phyloP scores from a whole-genome alignment of 2,888 invertebrate species.

The Sipunculus nudus region DNA sequence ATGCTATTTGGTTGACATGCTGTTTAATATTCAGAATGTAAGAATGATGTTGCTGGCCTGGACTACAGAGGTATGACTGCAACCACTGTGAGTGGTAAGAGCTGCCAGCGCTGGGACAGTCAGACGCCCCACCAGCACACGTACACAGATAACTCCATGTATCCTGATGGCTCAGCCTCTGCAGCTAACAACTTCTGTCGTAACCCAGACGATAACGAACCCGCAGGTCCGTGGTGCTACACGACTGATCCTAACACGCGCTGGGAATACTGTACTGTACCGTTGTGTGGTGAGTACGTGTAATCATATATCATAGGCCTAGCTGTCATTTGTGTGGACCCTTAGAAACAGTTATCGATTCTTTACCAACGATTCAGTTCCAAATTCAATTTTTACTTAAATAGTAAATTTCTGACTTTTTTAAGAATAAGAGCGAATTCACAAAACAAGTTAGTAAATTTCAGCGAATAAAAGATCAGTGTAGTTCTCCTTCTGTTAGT shows the following conservation, averaged over 20 bases:
- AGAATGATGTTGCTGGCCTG: not conserved
- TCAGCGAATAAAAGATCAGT: too few species aligned
- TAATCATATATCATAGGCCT: not conserved
- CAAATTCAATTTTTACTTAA: too few species aligned
- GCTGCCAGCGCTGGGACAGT: constrained; percentile 13
- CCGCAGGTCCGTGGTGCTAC: constrained; percentile 14
- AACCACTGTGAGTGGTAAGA: constrained; percentile 3
- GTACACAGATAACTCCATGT: not conserved
- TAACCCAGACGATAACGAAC: constrained; percentile 4
- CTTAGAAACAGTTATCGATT: too few species aligned
- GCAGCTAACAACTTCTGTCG: constrained; percentile 8
- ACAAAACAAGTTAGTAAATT: too few species aligned
- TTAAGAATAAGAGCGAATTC: too few species aligned
- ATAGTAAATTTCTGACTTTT: too few species aligned
- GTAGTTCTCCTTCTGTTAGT: too few species aligned
- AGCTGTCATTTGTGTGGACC: too few species aligned
- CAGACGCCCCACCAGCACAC: constrained; percentile 3
- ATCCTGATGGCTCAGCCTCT: not conserved
- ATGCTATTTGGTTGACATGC: constrained; percentile 6
- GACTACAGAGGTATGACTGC: not conserved
- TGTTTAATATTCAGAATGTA: constrained; percentile 7
- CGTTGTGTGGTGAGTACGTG: constrained; percentile 7
- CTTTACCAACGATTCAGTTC: too few species aligned
- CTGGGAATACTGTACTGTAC: constrained; percentile 18
- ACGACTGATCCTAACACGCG: not conserved